Evolutionary conservation across 1,140 invertebrate genomes (phyloP).

Genomic region (Aphaenogaster rudis): DNA sequence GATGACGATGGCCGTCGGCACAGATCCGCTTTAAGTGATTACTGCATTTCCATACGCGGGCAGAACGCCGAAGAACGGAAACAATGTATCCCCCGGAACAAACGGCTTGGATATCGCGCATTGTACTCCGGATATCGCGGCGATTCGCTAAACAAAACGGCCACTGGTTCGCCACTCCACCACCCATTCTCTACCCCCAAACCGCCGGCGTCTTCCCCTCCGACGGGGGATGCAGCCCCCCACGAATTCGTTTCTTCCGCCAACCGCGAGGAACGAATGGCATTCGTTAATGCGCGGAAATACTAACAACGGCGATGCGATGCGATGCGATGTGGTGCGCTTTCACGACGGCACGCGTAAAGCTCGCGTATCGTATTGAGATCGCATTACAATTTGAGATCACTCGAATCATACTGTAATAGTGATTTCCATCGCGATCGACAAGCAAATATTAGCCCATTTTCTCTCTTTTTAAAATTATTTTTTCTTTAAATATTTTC

Average conservation of each 20-base stretch:
- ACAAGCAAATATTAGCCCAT: neutral
- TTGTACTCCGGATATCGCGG: conserved; percentile 51
- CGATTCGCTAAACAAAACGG: conserved; percentile 61
- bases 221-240: neutral
- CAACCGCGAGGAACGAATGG: conserved; percentile 11
- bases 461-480: neutral
- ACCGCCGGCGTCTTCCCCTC: neutral
- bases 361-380: neutral
- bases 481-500: neutral
- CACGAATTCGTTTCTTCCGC: conserved; percentile 5
- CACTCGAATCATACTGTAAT: neutral
- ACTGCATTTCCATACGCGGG: conserved; percentile 50
- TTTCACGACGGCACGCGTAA: conserved; percentile 43
- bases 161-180: conserved; percentile 37
- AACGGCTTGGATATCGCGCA: conserved; percentile 46
- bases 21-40: conserved; percentile 64
- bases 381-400: neutral
- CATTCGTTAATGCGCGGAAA: conserved; percentile 53
- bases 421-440: neutral
- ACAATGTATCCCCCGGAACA: conserved; percentile 56
- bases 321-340: neutral
- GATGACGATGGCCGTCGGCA: conserved; percentile 23
- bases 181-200: neutral
- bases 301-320: conserved; percentile 25
- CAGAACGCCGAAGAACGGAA: conserved; percentile 48